Evolutionary conservation across 2,797 vertebrate species (phyloP), one percentile per base, ranked within the genome.

Genomic region (Setipinna tenuifilis): DNA sequence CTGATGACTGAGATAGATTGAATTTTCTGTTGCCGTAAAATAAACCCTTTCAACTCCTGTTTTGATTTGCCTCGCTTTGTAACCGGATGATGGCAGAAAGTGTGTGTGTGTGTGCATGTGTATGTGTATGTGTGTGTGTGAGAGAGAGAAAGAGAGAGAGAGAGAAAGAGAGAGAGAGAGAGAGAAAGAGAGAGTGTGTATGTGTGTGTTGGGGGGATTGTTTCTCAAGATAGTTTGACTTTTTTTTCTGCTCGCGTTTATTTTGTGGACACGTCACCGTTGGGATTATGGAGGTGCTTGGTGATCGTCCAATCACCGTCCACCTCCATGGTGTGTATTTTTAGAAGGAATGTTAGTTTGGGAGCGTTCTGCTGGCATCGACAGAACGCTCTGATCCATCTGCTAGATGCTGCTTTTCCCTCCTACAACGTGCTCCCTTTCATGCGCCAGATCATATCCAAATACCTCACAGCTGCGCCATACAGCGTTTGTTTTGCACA

Each of bases 291-390:
- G 17, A 59, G 80, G 2, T 35, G 35, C 48, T 14, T 48, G 68
- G 58, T 75, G 75, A 57, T 31, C 48, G 28, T 57, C 65, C 50
- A 54, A 35, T 35, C 65, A 0, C 46, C 23, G 10, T 80, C 80
- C 50, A 46, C 84, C 59, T 23, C 35, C 31, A 0, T 25, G 17
- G 25, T 86, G 85, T 84, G 87, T 88, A 88, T 88, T 89, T 89
- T 86, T 86, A 84, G 85, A 84, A 88, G 83, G 90, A 91, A 90
- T 88, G 90, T 87, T 85, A 83, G 81, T 87, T 86, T 86, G 84
- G 85, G 87, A 88, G 86, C 80, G 83, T 87, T 83, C 65, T 85
- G 68, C 83, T 89, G 87, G 87, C 83, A 48, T 84, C 61, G 80
- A 17, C 61, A 10, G n/a, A 61, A 65, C 78, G 23, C 59, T n/a